Conservation (phyloP, 2,888 invertebrate species). For the Athripsodes cinereus region DNA sequence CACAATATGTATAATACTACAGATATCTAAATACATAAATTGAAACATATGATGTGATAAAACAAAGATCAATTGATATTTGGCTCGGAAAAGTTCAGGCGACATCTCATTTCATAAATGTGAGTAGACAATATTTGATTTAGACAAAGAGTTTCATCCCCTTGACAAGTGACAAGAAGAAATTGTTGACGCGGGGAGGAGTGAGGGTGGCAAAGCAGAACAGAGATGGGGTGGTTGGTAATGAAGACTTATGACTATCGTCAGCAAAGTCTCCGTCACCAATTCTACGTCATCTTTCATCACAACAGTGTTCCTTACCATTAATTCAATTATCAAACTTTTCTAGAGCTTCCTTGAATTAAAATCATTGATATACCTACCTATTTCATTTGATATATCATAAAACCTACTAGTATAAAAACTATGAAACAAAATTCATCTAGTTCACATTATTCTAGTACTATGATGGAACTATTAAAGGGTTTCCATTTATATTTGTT, state of each 20-base stretch:
- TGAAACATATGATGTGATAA: no score
- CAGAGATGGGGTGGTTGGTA: constrained; percentile 9
- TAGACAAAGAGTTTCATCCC: constrained; percentile 5
- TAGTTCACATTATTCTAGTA: no score
- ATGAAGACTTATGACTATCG: constrained; percentile 28
- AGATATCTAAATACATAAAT: no score
- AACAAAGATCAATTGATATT: background rate
- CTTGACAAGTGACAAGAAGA: constrained; percentile 16
- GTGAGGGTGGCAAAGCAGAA: background rate
- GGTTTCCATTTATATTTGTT: no score
- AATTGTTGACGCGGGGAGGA: constrained; percentile 24
- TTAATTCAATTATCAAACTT: background rate
- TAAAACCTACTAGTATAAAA: no score
- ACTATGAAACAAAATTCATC: no score
- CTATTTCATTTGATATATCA: no score
- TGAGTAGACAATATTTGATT: background rate
- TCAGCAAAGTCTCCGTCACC: constrained; percentile 26
- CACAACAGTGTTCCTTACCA: background rate
- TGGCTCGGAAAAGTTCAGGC: background rate
- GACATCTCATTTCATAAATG: background rate
- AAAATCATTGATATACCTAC: background rate
- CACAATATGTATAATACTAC: no score
- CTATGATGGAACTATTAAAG: no score
- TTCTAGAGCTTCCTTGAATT: background rate
- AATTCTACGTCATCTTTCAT: background rate